Conservation (phyloP, 2,888 invertebrate species). For the Drosophila rubida region DNA sequence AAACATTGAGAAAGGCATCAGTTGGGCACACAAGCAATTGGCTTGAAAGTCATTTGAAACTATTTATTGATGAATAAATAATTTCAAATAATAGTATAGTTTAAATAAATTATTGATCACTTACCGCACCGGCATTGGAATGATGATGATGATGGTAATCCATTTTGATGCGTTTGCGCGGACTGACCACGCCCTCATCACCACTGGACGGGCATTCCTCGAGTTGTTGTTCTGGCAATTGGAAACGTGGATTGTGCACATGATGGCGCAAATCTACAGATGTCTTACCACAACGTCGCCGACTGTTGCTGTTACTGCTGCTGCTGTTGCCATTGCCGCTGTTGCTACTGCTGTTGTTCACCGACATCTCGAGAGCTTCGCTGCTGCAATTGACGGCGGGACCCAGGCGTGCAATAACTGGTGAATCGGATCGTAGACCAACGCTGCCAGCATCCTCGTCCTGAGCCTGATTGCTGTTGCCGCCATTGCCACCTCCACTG, state of each 20-base stretch:
- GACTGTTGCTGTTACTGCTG: conserved; percentile 55
- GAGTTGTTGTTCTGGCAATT: conserved; percentile 89
- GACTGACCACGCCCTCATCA: conserved; percentile 88
- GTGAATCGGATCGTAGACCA: conserved; percentile 78
- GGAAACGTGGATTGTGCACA: conserved; percentile 89
- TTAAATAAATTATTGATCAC: conserved; percentile 25
- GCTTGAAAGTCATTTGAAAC: no score
- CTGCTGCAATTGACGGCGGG: conserved; percentile 77
- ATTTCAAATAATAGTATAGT: no score
- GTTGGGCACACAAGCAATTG: background rate
- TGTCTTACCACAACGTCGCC: conserved; percentile 85
- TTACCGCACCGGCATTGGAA: conserved; percentile 82
- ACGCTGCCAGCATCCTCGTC: conserved; percentile 86
- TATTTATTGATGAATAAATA: no score
- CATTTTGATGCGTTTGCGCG: conserved; percentile 89
- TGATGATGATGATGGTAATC: conserved; percentile 86
- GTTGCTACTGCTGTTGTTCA: conserved; percentile 33
- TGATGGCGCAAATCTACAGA: conserved; percentile 87
- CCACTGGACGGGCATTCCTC: conserved; percentile 90
- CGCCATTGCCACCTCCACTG: conserved; percentile 8
- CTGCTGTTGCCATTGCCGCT: conserved; percentile 8
- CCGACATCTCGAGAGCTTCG: conserved; percentile 73
- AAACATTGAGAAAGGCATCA: background rate
- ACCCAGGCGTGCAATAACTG: conserved; percentile 81
- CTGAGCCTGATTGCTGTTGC: conserved; percentile 87